Evolutionary conservation across 2,797 vertebrate genomes (phyloP).

Genomic region (Momotus momota): DNA sequence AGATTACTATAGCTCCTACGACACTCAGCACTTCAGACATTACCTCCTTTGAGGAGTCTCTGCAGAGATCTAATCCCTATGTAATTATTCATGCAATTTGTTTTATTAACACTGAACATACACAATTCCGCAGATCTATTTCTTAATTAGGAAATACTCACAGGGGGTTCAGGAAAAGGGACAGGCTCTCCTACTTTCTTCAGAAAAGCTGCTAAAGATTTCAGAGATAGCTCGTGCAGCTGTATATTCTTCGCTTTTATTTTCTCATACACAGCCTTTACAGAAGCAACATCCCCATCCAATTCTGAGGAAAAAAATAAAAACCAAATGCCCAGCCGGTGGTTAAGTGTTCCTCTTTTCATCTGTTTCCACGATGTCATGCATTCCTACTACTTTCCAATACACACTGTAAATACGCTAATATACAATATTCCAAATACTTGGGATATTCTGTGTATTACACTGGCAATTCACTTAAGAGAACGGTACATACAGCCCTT

Average conservation of each 20-base stretch:
- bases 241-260: slow-evolving; percentile 79
- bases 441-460: not conserved
- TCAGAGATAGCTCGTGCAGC: slow-evolving; percentile 85
- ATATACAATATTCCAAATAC: not conserved
- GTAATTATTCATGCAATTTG: slow-evolving; percentile 60
- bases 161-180: slow-evolving; percentile 92
- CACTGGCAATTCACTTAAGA: not conserved
- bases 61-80: slow-evolving; percentile 60
- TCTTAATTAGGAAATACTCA: slow-evolving; percentile 84
- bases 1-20: slow-evolving; percentile 39
- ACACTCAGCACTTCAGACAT: slow-evolving; percentile 29
- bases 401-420: not conserved
- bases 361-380: not conserved
- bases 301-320: slow-evolving; percentile 72
- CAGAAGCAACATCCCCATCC: slow-evolving; percentile 85
- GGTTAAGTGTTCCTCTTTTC: not conserved
- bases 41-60: slow-evolving; percentile 25
- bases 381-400: not conserved
- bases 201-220: slow-evolving; percentile 88
- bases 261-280: slow-evolving; percentile 84
- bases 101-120: slow-evolving; percentile 30
- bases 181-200: slow-evolving; percentile 80
- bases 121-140: slow-evolving; percentile 27
- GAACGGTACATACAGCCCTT: not conserved
- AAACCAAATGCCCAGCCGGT: not conserved